Percentiles rank a stretch among this genome's conserved stretches.
Evolutionary conservation across 2,113 vertebrate species (phyloP).

Genomic region (Crypturellus undulatus): DNA sequence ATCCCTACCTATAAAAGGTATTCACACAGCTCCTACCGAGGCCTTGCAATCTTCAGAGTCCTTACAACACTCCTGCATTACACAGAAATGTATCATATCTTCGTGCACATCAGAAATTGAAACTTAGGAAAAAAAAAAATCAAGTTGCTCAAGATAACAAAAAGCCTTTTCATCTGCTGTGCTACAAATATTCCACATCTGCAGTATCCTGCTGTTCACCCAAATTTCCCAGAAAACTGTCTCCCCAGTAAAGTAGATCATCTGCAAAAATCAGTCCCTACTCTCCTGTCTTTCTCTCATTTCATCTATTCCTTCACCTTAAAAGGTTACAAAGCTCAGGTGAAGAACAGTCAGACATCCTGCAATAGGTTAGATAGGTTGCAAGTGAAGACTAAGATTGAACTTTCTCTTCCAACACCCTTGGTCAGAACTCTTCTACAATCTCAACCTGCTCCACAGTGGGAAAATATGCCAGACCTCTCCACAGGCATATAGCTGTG

Average conservation of each 20-base stretch:
- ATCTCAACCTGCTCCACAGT: accelerated
- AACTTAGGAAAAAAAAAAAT: not conserved
- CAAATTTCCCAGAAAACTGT: not conserved
- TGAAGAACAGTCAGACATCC: not conserved
- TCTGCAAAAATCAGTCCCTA: not conserved
- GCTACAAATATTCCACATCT: not conserved
- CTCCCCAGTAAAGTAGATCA: accelerated
- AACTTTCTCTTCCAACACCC: not conserved
- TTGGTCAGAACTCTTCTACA: not conserved
- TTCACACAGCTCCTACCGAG: constrained; percentile 7
- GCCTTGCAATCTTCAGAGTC: not conserved
- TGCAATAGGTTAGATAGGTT: not conserved
- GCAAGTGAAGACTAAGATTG: not conserved
- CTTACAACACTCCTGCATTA: not conserved
- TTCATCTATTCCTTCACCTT: not conserved
- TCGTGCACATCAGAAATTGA: not conserved
- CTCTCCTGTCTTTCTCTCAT: not conserved
- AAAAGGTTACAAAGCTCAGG: not conserved
- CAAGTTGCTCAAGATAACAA: not conserved
- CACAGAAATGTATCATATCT: not conserved
- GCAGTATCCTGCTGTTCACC: not conserved
- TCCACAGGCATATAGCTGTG: not conserved
- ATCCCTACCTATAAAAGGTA: constrained; percentile 18
- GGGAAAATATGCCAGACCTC: not conserved
- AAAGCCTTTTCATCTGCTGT: no score